Conservation (phyloP, 1,140 invertebrate species). For the Eriosoma lanigerum region DNA sequence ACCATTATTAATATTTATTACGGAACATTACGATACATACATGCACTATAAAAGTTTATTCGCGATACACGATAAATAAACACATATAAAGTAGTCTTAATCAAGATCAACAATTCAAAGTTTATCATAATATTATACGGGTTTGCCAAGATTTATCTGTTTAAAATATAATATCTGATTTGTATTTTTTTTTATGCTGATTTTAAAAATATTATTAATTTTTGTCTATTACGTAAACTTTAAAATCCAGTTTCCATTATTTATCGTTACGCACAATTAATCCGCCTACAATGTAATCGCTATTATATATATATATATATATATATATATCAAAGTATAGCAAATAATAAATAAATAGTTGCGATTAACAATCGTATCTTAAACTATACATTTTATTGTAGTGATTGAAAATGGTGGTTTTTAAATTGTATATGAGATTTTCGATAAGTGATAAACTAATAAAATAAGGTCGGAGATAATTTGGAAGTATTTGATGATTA, state of each 20-base stretch:
- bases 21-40: too few relatives aligned
- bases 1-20: too few relatives aligned
- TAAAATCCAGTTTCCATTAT: background rate
- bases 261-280: constrained; percentile 1
- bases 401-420: background rate
- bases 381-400: constrained; percentile 3
- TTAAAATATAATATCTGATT: background rate
- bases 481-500: background rate
- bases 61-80: too few relatives aligned
- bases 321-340: too few relatives aligned
- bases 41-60: too few relatives aligned
- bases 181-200: background rate
- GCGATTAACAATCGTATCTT: too few relatives aligned
- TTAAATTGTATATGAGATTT: background rate
- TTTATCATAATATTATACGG: too few relatives aligned
- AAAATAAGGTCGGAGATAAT: background rate
- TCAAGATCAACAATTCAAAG: too few relatives aligned
- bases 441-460: background rate
- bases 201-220: background rate
- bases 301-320: background rate
- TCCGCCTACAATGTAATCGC: background rate
- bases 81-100: too few relatives aligned
- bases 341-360: background rate
- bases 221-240: background rate
- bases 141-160: background rate